Evolutionary conservation across 2,113 vertebrate species (phyloP), one percentile per base, ranked within the genome.

Genomic region (Seriola dumerili): DNA sequence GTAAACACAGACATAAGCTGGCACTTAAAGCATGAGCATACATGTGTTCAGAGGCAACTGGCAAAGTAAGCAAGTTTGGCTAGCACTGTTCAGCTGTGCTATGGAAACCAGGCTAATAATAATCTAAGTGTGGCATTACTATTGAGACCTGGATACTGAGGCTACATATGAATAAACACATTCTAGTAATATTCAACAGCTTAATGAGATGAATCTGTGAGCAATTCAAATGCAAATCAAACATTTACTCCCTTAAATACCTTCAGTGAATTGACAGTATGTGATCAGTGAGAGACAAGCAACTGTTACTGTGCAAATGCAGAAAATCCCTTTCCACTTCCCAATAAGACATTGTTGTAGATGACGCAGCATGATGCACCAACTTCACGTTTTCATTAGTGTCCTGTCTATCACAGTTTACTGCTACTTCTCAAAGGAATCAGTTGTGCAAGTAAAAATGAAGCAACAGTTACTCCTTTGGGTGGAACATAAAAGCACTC

Each of bases 21-120:
- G 80, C 75, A 89, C 65, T 92, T 90, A 88, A 84, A 88, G 68
- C 77, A 71, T 55, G 65, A 71, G 58, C 61, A 76, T 61, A 79
- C 52, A 32, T 29, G 54, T 78, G 46, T 87, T 68, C 62, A 59
- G 61, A 78, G 84, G 84, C 57, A 83, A 75, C 42, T 65, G 52
- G 73, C 57, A 84, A 69, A 48, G 52, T 46, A 57, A 77, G 74
- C 44, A 58, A 54, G 34, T 72, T 58, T 63, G 11, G 52, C 29
- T 10, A 57, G 29, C 52, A 50, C 21, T 11, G 44, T 74, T 67
- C 63, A 9, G n/a, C 70, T 88, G 23, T 29, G 23, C 65, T 67
- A 72, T 72, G 44, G 46, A 84, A 77, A 76, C 55, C 40, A 67
- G 64, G 65, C 65, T 57, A 23, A 74, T 80, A 12, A 79, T 34